Evolutionary conservation across 2,797 vertebrate species (phyloP), one percentile per base, ranked within the genome.

Genomic region (Melopsittacus undulatus): DNA sequence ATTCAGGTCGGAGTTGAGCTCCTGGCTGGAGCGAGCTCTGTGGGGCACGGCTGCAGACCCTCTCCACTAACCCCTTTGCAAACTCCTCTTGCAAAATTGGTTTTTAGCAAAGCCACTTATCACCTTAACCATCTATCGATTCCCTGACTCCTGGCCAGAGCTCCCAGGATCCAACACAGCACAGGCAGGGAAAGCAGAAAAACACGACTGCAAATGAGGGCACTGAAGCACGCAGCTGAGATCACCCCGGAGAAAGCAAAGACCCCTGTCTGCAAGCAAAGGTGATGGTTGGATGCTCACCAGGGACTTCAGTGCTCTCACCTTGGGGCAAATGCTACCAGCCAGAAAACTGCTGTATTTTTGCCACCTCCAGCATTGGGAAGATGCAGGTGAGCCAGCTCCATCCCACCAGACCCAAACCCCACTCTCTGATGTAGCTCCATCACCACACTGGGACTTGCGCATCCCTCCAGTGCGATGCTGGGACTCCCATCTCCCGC

Each of bases 41-140:
- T 51, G 36, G 80, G 91, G 56, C 13, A 2, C 2, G 6, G 83
- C 57, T 18, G 40, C 70, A 67, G 89, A 77, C 76, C 78, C 56
- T 69, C 83, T 83, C 80, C 0, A 0, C 54, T 48, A 49, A 86
- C 79, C 81, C 69, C 90, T 94, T 36, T 56, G 79, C 95, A 94
- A 95, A 78, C 67, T 89, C 87, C 62, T 76, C 94, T 86, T 83
- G 49, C 64, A 94, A 90, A 97, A 96, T 80, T 92, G 80, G 52
- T 90, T 90, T 94, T 90, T 94, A 90, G 93, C 89, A 94, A 91
- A 95, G 89, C 91, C 90, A 90, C 95, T 94, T 91, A 93, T 96
- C 90, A 93, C 93, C 93, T 89, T 81, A 83, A 93, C 91, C 95
- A 91, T 80, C 95, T 90, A 92, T 94, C 7, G 88, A 95, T 87